Base-by-base conservation (phyloP, 2,797 vertebrate genomes). In the Diplodus sargus region DNA sequence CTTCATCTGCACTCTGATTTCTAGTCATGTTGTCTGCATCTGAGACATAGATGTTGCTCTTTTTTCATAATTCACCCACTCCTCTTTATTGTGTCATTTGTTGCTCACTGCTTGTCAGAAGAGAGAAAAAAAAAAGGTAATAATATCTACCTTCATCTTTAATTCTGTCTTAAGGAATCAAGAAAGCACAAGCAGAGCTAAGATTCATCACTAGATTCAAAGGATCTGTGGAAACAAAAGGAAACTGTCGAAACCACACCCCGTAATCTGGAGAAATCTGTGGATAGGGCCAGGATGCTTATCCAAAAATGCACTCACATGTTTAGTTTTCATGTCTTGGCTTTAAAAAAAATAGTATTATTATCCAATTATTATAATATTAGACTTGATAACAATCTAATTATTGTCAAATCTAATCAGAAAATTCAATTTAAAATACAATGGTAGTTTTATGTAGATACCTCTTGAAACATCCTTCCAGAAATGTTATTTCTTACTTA, bases 171-270 rank as follows among this genome's bases (percentile, higher is more conserved):
- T 80, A 79, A 75, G 67, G 63, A 89, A 83, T 73, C 60, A 80
- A 79, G 72, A 75, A 82, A 78, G 59, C 78, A 81, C 64, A 76
- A 34, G 89, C 75, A 86, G 76, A 83, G 76, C 73, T 58, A 9
- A 74, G 58, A 89, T 88, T 89, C 79, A 85, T 84, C 72, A 48
- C 45, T 52, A 59, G 59, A 88, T 90, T 86, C 85, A 88, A 80
- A 89, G 82, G 77, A 82, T 73, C 39, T 76, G 49, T 59, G 22
- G 68, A 89, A 90, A 86, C 78, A 90, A 89, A 87, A 72, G 56
- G 52, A 76, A 70, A 62, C 72, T 60, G 72, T 83, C 64, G 25
- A 82, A 83, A 70, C 58, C 76, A 70, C 79, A 48, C 61, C 83
- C 64, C 22, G 5, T 82, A 74, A 77, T 73, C 60, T 30, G 64